phyloP scores from a whole-genome alignment of 1,140 invertebrate genomes.

The Polypedilum pembai region DNA sequence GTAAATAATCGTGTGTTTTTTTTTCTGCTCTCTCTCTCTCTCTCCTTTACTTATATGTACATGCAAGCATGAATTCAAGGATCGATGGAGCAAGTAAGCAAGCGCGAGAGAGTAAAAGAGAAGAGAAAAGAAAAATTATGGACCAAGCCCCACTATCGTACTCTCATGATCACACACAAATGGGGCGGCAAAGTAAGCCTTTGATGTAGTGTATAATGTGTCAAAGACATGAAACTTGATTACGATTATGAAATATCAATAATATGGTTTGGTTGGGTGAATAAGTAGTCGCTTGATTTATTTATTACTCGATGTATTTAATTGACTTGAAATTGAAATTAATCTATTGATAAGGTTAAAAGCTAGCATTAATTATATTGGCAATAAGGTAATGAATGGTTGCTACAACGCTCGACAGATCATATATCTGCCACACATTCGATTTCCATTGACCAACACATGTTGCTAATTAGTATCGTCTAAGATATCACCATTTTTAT shows the following conservation, averaged over 20 bases:
- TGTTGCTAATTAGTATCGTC: neutral
- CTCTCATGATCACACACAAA: neutral
- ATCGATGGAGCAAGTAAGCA: too few relatives aligned
- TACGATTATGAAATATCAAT: slow-evolving; percentile 26
- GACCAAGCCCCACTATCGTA: slow-evolving; percentile 8
- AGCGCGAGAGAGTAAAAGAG: too few relatives aligned
- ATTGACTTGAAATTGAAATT: neutral
- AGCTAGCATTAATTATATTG: slow-evolving; percentile 12
- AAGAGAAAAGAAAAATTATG: neutral
- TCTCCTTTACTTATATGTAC: too few relatives aligned
- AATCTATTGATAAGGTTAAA: neutral
- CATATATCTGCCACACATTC: neutral
- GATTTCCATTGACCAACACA: neutral
- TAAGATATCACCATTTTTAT: neutral
- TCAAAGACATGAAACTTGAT: slow-evolving; percentile 27
- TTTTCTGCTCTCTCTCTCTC: neutral
- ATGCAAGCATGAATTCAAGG: too few relatives aligned
- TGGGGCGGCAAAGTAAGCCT: neutral
- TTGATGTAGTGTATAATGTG: slow-evolving; percentile 23
- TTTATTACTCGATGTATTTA: neutral
- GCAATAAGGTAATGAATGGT: neutral
- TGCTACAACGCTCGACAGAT: neutral
- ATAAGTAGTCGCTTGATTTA: neutral
- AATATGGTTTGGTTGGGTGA: neutral
- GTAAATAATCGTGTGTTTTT: slow-evolving; percentile 1